Conservation (phyloP, 2,888 invertebrate genomes). For the Lomographa bimaculata region DNA sequence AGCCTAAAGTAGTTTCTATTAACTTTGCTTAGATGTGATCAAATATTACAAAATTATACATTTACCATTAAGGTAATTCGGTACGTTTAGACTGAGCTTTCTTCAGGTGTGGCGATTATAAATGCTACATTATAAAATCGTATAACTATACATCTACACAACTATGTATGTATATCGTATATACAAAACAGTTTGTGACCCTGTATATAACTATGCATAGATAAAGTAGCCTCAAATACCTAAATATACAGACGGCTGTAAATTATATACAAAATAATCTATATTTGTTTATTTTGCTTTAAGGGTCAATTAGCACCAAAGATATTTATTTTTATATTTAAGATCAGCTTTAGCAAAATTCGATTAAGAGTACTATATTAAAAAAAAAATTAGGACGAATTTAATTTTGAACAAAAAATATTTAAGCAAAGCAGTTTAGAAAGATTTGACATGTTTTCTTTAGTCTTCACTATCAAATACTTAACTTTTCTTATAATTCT, state of each 20-base stretch:
- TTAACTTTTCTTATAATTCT: no score
- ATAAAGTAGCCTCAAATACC: constrained; percentile 68
- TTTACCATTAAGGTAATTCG: constrained; percentile 39
- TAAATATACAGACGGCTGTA: constrained; percentile 55
- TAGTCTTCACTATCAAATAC: no score
- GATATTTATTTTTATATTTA: not conserved
- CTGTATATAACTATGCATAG: constrained; percentile 57
- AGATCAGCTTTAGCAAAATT: not conserved
- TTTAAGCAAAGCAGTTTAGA: no score
- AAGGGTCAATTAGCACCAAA: constrained; percentile 73
- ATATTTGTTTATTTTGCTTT: constrained; percentile 40
- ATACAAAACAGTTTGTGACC: constrained; percentile 70
- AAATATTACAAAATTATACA: constrained; percentile 27
- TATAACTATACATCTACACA: constrained; percentile 54
- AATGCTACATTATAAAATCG: constrained; percentile 51
- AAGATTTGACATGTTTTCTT: no score
- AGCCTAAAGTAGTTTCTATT: constrained; percentile 1
- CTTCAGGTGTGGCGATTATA: constrained; percentile 79
- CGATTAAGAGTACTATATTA: no score
- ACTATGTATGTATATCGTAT: constrained; percentile 53
- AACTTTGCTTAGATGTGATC: constrained; percentile 3
- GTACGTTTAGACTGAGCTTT: constrained; percentile 69
- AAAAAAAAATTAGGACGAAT: not conserved
- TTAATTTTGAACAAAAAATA: not conserved
- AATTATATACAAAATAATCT: constrained; percentile 58